phyloP scores from a whole-genome alignment of 2,888 invertebrate genomes.

The Nomada hirtipes region DNA sequence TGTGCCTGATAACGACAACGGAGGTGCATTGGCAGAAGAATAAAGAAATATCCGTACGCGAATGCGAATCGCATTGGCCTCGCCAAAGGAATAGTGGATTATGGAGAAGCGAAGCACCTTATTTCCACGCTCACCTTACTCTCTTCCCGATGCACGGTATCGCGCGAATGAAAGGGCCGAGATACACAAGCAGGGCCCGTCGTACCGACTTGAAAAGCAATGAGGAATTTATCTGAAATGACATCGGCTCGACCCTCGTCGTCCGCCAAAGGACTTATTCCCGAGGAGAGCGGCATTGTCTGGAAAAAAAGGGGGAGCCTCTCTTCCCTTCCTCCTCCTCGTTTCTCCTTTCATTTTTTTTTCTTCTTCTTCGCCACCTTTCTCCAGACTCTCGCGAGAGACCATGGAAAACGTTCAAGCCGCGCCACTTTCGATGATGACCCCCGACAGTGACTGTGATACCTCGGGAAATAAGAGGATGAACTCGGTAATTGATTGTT shows the following conservation, averaged over 20 bases:
- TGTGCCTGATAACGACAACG: too few species aligned
- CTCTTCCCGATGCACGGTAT: conserved; percentile 41
- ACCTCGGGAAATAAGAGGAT: background rate
- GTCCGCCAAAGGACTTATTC: conserved; percentile 75
- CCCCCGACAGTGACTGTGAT: conserved; percentile 23
- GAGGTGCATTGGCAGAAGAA: background rate
- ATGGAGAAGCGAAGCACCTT: conserved; percentile 45
- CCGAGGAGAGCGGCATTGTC: conserved; percentile 47
- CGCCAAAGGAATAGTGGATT: conserved; percentile 57
- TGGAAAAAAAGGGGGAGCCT: conserved; percentile 45
- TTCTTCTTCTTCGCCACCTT: background rate
- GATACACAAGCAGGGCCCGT: conserved; percentile 31
- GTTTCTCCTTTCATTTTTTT: background rate
- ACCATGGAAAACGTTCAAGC: conserved; percentile 26
- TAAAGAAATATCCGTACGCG: background rate
- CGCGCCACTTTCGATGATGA: conserved; percentile 49
- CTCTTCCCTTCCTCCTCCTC: background rate
- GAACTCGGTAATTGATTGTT: conserved; percentile 35
- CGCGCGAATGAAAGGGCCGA: conserved; percentile 44
- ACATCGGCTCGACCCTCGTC: conserved; percentile 79
- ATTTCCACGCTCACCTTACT: conserved; percentile 35
- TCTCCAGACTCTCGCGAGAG: conserved; percentile 1
- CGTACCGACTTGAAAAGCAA: conserved; percentile 70
- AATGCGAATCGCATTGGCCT: background rate
- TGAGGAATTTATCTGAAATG: conserved; percentile 83